Base-by-base conservation (phyloP, 1,140 invertebrate species). In the Brachionus koreanus region DNA sequence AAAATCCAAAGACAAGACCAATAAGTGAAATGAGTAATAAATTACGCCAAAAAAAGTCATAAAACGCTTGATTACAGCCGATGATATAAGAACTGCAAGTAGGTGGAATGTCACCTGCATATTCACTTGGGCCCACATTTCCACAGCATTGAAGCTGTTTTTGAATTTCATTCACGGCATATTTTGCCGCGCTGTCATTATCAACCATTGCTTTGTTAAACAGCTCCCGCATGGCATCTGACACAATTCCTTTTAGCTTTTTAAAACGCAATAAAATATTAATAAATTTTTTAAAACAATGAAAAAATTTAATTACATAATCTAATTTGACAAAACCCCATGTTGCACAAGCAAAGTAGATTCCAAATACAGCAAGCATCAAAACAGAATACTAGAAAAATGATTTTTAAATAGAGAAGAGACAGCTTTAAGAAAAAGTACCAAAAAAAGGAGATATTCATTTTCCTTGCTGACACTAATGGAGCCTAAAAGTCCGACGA, bases 101-200 rank as follows among this genome's bases (percentile, higher is more conserved):
- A 3, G 77, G 77, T 16, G 77, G 77, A n/a, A 82, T 82, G 23
- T 82, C 61, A 23, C 49, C 49, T 42, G 49, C 49, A 65, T 82
- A 82, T 46, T 82, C 77, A 67, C 61, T 82, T 63, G 77, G 77
- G 19, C 77, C 77, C 25, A 82, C 49, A 67, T 82, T 82, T 16
- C 77, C 77, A 65, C 77, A 82, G 19, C 77, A 82, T 82, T 82
- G 49, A 13, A 82, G 49, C 52, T 82, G 77, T 46, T 82, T 82
- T 82, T 82, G 77, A 63, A 82, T 82, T 67, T 82, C 77, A 35
- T 82, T 82, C 3, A 82, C 49, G n/a, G 77, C 77, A 46, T 65
- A 63, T 49, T 63, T 63, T 0, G 77, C 77, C 13, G 29, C n/a
- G 13, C n/a, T 67, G 19, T 35, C n/a, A 23, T 82, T 82, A n/a